Evolutionary conservation across 2,113 vertebrate species (phyloP), one percentile per base, ranked within the genome.

Genomic region (Bettongia penicillata): DNA sequence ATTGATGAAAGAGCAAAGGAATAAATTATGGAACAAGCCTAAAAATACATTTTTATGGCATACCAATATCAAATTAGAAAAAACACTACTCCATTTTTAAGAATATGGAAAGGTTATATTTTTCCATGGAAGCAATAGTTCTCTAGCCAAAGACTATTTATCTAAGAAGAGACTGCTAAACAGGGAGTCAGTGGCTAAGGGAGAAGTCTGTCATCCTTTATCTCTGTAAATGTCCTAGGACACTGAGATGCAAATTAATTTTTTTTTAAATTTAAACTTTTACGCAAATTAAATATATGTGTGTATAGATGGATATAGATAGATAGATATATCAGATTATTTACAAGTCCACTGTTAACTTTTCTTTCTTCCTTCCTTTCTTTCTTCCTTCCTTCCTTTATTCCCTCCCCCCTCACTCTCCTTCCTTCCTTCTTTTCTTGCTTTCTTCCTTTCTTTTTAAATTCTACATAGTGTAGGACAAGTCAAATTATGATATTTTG

Each of bases 401-500:
- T n/a, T 22, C 19, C 7, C 22, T 22, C 19, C 6, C 11, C 8
- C n/a, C 16, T 43, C 2, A 2, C 68, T 77, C 9, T 22, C 16
- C 31, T 77, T n/a, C 31, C 37, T 5, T 37, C 5, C 16, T 19
- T 19, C 37, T 9, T n/a, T 19, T 10, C n/a, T 22, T 43, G 16
- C n/a, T n/a, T n/a, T 22, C 31, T 68, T 16, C 37, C 3, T 90
- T 90, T 10, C 25, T 68, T 68, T 68, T 12, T 37, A 94, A 94
- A 43, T 48, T 94, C 93, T 96, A 91, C 93, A 95, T 93, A 91
- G 52, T 48, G 89, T 94, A 93, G 91, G 55, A 96, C 53, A 93
- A 91, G 77, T 96, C 12, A 94, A 94, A 97, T 90, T 94, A 96
- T 90, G 89, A 43, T 50, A 91, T 61, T 96, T 92, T 96, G 94